A percentile compares a stretch with the other conserved stretches of the same genome.
Conservation (phyloP, 1,140 invertebrate genomes). For the Cydia pomonella region DNA sequence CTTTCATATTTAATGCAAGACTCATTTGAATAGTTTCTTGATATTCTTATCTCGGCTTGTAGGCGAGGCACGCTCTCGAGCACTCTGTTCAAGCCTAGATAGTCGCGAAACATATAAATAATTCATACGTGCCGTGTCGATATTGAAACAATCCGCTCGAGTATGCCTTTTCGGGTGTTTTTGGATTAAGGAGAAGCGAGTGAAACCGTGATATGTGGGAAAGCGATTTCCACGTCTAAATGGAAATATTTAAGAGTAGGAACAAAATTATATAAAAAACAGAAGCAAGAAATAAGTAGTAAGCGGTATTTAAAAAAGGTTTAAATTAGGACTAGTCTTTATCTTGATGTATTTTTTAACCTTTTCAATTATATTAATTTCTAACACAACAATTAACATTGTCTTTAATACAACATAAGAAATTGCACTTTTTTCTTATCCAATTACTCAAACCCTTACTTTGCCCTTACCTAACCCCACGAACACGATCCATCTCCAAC, state of each 20-base stretch:
- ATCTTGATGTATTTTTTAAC: too few species aligned
- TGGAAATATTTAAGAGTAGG: neutral
- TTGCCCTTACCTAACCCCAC: neutral
- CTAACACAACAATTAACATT: too few species aligned
- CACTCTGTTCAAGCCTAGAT: slow-evolving; percentile 31
- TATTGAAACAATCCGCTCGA: slow-evolving; percentile 55
- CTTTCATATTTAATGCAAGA: slow-evolving; percentile 33
- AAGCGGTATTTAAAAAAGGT: too few species aligned
- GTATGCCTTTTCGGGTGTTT: slow-evolving; percentile 43
- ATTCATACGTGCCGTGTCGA: slow-evolving; percentile 51
- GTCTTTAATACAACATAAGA: neutral
- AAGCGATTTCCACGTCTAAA: slow-evolving; percentile 23
- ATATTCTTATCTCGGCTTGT: slow-evolving; percentile 24
- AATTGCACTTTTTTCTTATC: neutral
- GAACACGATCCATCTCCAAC: slow-evolving; percentile 9
- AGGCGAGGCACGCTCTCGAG: slow-evolving; percentile 42
- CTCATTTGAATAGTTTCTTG: slow-evolving; percentile 32
- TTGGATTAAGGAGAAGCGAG: slow-evolving; percentile 38
- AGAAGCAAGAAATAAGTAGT: too few species aligned
- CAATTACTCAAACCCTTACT: neutral
- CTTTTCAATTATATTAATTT: too few species aligned
- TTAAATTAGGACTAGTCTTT: too few species aligned
- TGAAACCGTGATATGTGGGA: slow-evolving; percentile 36
- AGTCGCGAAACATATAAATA: slow-evolving; percentile 51
- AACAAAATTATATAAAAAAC: too few species aligned